Percentiles rank a stretch among this genome's conserved stretches.
phyloP scores from a whole-genome alignment of 2,797 vertebrate species.

The Geotrypetes seraphini region DNA sequence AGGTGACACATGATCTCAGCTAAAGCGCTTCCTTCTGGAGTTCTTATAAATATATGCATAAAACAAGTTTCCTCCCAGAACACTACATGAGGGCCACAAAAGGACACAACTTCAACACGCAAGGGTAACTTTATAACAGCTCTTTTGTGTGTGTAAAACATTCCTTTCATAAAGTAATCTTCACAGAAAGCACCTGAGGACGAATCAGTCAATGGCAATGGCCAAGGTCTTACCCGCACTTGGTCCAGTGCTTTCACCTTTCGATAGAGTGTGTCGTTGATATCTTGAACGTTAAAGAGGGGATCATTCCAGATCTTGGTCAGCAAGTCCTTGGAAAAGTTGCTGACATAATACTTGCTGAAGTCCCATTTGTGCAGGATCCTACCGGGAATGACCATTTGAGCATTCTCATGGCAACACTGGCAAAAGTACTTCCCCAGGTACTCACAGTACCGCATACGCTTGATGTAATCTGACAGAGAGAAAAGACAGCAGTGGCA shows the following conservation, averaged over 20 bases:
- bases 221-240: constrained; percentile 63
- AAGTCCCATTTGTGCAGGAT: constrained; percentile 95
- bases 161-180: too few relatives aligned
- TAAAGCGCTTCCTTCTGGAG: too few relatives aligned
- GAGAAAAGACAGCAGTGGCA: background rate
- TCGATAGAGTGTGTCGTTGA: constrained; percentile 81
- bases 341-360: constrained; percentile 89
- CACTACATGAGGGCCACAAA: too few relatives aligned
- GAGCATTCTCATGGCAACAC: constrained; percentile 92
- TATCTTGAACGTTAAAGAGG: constrained; percentile 84
- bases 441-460: constrained; percentile 93
- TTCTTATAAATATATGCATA: too few relatives aligned
- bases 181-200: too few relatives aligned
- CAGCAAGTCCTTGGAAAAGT: constrained; percentile 90
- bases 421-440: constrained; percentile 95
- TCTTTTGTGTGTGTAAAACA: too few relatives aligned
- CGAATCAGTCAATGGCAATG: background rate
- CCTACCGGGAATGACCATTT: constrained; percentile 77
- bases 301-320: constrained; percentile 89
- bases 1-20: too few relatives aligned
- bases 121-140: too few relatives aligned
- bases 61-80: too few relatives aligned
- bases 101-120: too few relatives aligned
- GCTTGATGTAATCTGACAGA: constrained; percentile 85
- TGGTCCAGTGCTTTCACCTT: constrained; percentile 82